A percentile compares a stretch with the other conserved stretches of the same genome.
These are phyloP conservation scores for Hemitrygon akajei DNA, from an alignment of 2,797 vertebrate genomes.

Conservation along the genomic window DNA sequence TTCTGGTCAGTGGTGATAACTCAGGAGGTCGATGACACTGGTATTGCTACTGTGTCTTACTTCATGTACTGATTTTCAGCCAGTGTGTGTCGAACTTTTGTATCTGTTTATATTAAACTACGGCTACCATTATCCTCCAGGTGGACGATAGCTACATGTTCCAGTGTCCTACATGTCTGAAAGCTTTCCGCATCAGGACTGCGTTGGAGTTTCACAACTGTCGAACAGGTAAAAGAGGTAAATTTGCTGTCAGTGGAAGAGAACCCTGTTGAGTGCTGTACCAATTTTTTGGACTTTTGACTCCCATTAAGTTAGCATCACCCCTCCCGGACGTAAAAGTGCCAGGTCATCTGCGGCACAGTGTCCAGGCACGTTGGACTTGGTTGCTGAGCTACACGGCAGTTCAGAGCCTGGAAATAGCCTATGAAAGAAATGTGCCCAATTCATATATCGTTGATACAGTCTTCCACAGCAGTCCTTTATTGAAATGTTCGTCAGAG, in stretches of 20 bases:
- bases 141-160: conserved; percentile 81
- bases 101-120: background rate
- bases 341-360: no score
- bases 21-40: no score
- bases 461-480: no score
- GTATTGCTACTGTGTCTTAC: no score
- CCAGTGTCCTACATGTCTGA: conserved; percentile 83
- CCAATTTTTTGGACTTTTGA: background rate
- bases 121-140: conserved; percentile 49
- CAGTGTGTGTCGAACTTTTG: background rate
- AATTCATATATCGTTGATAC: background rate
- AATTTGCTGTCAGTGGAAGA: conserved; percentile 17
- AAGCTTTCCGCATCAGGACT: conserved; percentile 89
- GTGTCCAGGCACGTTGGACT: background rate
- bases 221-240: conserved; percentile 72
- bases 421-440: background rate
- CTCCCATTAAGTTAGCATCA: background rate
- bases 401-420: background rate
- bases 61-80: background rate
- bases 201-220: conserved; percentile 96
- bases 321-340: background rate
- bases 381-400: background rate
- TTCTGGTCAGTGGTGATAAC: no score
- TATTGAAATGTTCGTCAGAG: background rate
- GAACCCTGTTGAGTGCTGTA: background rate